Evolutionary conservation across 2,888 invertebrate genomes (phyloP).

Genomic region (Lacanobia wlatinum): DNA sequence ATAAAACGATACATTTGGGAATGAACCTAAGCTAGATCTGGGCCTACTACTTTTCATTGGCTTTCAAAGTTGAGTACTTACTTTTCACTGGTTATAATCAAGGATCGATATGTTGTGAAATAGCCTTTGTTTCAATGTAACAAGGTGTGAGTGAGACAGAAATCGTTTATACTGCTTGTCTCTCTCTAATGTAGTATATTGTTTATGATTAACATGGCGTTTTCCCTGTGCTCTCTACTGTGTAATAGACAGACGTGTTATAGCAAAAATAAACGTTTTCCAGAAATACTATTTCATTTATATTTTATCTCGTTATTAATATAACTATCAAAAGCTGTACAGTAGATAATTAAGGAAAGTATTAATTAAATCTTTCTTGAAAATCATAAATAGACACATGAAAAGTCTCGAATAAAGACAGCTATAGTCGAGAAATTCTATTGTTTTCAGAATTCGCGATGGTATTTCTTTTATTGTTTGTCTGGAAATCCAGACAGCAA

Average conservation of each 20-base stretch:
- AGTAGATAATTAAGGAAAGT: neutral
- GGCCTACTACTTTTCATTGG: neutral
- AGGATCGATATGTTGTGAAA: too few species aligned
- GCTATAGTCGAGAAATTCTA: constrained; percentile 15
- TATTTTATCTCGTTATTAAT: too few species aligned
- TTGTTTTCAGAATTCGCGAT: constrained; percentile 39
- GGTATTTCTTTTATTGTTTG: constrained; percentile 43
- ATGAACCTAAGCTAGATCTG: neutral
- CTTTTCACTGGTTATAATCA: neutral
- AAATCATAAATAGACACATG: constrained; percentile 25
- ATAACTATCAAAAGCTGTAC: neutral
- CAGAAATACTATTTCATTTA: too few species aligned
- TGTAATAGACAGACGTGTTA: too few species aligned
- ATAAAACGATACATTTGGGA: constrained; percentile 18
- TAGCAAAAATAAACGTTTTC: too few species aligned
- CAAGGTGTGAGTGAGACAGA: too few species aligned
- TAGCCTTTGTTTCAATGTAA: too few species aligned
- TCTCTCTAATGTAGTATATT: too few species aligned
- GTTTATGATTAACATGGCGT: too few species aligned
- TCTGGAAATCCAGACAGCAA: constrained; percentile 23
- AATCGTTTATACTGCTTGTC: too few species aligned
- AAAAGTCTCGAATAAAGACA: constrained; percentile 17
- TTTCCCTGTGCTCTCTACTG: too few species aligned
- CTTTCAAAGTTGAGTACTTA: neutral
- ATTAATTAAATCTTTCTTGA: constrained; percentile 24